phyloP scores from a whole-genome alignment of 2,888 invertebrate species.

The Coleophora flavipennella region DNA sequence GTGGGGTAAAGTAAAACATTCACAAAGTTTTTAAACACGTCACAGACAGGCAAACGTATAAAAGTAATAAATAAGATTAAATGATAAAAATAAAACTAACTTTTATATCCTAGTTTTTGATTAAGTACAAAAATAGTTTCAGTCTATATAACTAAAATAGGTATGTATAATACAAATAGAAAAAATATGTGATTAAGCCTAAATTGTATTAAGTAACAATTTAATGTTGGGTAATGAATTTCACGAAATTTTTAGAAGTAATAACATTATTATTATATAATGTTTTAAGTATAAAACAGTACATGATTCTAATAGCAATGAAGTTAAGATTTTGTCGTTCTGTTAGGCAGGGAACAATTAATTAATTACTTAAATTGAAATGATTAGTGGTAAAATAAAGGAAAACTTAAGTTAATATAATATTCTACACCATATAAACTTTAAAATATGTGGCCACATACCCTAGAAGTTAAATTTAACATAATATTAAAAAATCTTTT shows the following conservation, averaged over 20 bases:
- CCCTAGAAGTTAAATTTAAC: constrained; percentile 24
- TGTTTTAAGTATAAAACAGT: too few relatives aligned
- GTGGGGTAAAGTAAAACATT: constrained; percentile 14
- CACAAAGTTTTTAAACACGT: constrained; percentile 8
- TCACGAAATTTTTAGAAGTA: too few relatives aligned
- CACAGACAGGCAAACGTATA: constrained; percentile 5
- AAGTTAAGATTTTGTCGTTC: too few relatives aligned
- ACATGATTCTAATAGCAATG: too few relatives aligned
- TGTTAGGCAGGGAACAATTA: too few relatives aligned
- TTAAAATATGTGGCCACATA: constrained; percentile 34
- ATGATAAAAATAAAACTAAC: constrained; percentile 20
- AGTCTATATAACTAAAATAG: constrained; percentile 41
- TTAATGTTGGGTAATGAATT: too few relatives aligned
- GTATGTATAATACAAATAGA: constrained; percentile 36
- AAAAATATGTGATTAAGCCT: constrained; percentile 19
- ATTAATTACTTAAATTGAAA: too few relatives aligned
- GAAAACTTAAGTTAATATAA: too few relatives aligned
- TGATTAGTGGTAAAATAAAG: too few relatives aligned
- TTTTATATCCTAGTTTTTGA: constrained; percentile 6
- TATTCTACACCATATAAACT: constrained; percentile 29
- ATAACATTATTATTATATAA: too few relatives aligned
- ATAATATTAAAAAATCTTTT: constrained; percentile 8
- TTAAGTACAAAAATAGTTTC: constrained; percentile 37
- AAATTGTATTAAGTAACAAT: too few relatives aligned
- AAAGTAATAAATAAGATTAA: constrained; percentile 18